Conservation (phyloP, 2,113 vertebrate genomes). For the Vombatus ursinus region DNA sequence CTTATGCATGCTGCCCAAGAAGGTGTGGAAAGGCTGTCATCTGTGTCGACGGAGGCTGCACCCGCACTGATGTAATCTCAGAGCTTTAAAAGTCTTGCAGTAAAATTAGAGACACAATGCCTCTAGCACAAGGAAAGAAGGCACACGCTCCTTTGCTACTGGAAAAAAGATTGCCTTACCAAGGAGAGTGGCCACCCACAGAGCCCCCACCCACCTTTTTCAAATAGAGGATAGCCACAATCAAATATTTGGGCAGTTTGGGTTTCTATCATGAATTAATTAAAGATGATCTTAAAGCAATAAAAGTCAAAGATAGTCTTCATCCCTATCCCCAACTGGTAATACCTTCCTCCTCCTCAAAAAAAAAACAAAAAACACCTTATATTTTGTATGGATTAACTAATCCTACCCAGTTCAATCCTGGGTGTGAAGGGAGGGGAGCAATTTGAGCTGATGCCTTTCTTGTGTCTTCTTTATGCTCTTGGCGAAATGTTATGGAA, state of each 20-base stretch:
- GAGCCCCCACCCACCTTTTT: neutral
- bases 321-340: neutral
- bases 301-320: neutral
- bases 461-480: neutral
- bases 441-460: neutral
- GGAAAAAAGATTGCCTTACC: neutral
- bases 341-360: neutral
- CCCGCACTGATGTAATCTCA: slow-evolving; percentile 11
- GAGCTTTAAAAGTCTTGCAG: neutral
- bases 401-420: neutral
- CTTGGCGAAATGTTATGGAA: neutral
- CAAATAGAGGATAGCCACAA: neutral
- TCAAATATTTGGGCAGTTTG: neutral
- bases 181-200: neutral
- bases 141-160: slow-evolving; percentile 6
- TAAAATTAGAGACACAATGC: neutral
- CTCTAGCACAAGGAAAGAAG: slow-evolving; percentile 55
- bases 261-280: neutral
- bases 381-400: neutral
- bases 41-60: neutral
- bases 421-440: neutral
- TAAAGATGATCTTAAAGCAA: neutral
- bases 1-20: neutral
- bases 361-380: too few species aligned
- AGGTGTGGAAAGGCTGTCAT: neutral